Evolutionary conservation across 2,113 vertebrate species (phyloP), one percentile per base, ranked within the genome.

Genomic region (Chauna torquata): DNA sequence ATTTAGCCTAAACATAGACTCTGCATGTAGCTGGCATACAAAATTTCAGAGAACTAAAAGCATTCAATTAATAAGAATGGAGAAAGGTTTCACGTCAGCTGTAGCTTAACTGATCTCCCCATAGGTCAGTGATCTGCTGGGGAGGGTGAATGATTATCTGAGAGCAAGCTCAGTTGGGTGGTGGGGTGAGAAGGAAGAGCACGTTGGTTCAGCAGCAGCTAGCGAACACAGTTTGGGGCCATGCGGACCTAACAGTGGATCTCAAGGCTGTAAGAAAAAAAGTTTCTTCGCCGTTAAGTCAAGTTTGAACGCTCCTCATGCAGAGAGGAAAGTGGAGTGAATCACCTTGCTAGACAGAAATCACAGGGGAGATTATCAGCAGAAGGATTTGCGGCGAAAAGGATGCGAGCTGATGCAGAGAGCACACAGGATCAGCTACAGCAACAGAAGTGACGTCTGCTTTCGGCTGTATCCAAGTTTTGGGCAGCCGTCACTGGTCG

Each of bases 301-400:
- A 25, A 32, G 45, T 10, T 50, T 47, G 57, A 34, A 57, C 11
- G 22, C 6, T 49, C 54, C 28, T n/a, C 5, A 12, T 2, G 20
- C 3, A 25, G 34, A 54, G 62, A 61, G 17, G 54, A 38, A 52
- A 54, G 17, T 2, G 52, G 52, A 36, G 20, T 6, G 57, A 45
- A 22, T 18, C 1, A 3, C 61, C 22, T 38, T 24, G 6, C 68
- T 38, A 16, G 52, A 36, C 23, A 12, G 47, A 55, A 55, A 20
- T 12, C 49, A 20, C 12, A 11, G 0, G 2, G 40, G 30, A 49
- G n/a, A 36, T 34, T 24, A 61, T 44, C 30, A 44, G 1, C 13
- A 22, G 42, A 27, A 68, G 20, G 17, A n/a, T n/a, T 12, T 44
- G 45, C 10, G 36, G n/a, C 13, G 16, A 70, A 76, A 57, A 54